These are phyloP conservation scores for Holotrichia oblita DNA, from an alignment of 1,140 invertebrate genomes.

Conservation along the genomic window DNA sequence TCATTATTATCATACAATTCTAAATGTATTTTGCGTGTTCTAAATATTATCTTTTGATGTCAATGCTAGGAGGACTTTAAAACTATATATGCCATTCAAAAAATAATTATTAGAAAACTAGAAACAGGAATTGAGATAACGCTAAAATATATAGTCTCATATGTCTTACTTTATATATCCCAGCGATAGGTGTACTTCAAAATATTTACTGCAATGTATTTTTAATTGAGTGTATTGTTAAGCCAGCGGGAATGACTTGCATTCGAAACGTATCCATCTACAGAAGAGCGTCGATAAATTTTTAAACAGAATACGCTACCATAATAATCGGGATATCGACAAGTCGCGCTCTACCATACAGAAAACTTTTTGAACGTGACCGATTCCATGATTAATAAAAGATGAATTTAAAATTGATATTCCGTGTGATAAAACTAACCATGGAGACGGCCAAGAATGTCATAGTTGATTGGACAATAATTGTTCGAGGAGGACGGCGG, in stretches of 20 bases:
- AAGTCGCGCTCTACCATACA: background rate
- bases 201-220: background rate
- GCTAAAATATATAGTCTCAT: too few species aligned
- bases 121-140: too few species aligned
- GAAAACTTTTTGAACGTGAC: conserved; percentile 14
- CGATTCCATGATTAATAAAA: conserved; percentile 31
- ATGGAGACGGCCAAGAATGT: conserved; percentile 20
- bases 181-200: too few species aligned
- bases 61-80: too few species aligned
- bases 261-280: background rate
- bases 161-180: too few species aligned
- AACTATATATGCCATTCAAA: too few species aligned
- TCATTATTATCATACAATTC: too few species aligned
- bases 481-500: conserved; percentile 6
- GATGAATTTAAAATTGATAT: conserved; percentile 31
- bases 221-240: conserved; percentile 7
- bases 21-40: too few species aligned
- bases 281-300: conserved; percentile 1
- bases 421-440: conserved; percentile 34
- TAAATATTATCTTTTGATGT: too few species aligned
- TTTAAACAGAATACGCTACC: conserved; percentile 20
- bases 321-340: conserved; percentile 23
- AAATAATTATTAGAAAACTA: too few species aligned
- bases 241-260: conserved; percentile 10
- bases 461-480: conserved; percentile 31